These are phyloP conservation scores for Drosophila asahinai DNA, from an alignment of 1,140 invertebrate genomes.

Conservation along the genomic window DNA sequence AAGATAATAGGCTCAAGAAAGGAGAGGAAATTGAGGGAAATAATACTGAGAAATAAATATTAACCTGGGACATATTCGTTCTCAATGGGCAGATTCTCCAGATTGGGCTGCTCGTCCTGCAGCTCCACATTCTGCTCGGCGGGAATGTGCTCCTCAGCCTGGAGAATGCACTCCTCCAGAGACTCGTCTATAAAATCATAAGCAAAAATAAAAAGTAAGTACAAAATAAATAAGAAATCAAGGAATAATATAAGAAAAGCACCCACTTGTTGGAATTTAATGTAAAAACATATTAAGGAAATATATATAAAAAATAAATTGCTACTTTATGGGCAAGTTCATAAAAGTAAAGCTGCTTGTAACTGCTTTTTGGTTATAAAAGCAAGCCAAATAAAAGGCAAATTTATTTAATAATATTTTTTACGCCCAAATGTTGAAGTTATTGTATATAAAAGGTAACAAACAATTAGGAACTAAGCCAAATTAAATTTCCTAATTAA, in stretches of 20 bases:
- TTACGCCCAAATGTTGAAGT: not conserved
- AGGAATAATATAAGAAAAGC: no score
- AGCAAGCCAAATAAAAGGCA: not conserved
- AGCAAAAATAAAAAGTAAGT: constrained; percentile 10
- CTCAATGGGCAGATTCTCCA: constrained; percentile 71
- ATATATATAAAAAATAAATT: constrained; percentile 7
- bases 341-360: not conserved
- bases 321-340: not conserved
- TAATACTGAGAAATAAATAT: constrained; percentile 35
- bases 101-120: constrained; percentile 75
- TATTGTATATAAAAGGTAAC: not conserved
- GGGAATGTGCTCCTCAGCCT: constrained; percentile 86
- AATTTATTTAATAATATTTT: no score
- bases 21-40: not conserved
- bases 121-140: constrained; percentile 85
- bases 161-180: constrained; percentile 87
- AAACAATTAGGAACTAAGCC: no score
- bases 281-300: constrained; percentile 26
- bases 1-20: constrained; percentile 34
- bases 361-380: not conserved
- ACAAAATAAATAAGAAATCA: constrained; percentile 27
- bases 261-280: not conserved
- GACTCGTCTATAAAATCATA: constrained; percentile 85
- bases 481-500: not conserved
- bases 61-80: constrained; percentile 79